Conservation (phyloP, 1,140 invertebrate species). For the Euborellia annulipes region DNA sequence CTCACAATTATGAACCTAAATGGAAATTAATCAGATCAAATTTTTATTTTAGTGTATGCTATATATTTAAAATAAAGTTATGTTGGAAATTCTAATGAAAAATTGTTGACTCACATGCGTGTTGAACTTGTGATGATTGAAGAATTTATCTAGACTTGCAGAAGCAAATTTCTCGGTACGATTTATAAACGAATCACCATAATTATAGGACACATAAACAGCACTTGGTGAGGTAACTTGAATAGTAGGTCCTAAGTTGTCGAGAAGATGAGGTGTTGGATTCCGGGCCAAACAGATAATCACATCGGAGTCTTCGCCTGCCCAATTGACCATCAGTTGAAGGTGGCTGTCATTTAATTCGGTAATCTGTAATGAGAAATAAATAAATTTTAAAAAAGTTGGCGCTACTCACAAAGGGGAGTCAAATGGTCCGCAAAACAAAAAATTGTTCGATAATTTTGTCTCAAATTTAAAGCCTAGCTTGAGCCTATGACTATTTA, state of each 20-base stretch:
- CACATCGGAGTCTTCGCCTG: conserved; percentile 66
- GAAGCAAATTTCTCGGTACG: conserved; percentile 50
- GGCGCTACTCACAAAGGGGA: too few species aligned
- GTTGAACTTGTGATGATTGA: conserved; percentile 61
- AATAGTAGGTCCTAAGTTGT: conserved; percentile 24
- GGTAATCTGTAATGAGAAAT: conserved; percentile 36
- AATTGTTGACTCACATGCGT: conserved; percentile 44
- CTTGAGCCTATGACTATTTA: too few species aligned
- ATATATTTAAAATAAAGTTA: too few species aligned
- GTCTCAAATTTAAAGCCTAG: too few species aligned
- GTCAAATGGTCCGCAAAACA: too few species aligned
- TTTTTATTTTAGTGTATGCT: too few species aligned
- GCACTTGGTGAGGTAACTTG: conserved; percentile 34
- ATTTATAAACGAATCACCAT: conserved; percentile 62
- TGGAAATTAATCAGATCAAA: too few species aligned
- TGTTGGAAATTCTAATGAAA: too few species aligned
- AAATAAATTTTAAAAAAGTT: conserved; percentile 6
- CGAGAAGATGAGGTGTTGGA: conserved; percentile 19
- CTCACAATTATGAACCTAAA: too few species aligned
- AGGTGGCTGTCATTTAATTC: conserved; percentile 68
- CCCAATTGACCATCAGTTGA: conserved; percentile 80
- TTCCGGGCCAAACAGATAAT: conserved; percentile 72
- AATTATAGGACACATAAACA: conserved; percentile 73
- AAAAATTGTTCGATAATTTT: too few species aligned
- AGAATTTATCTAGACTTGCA: conserved; percentile 63